phyloP scores from a whole-genome alignment of 2,888 invertebrate genomes.

The Cosmia pyralina region DNA sequence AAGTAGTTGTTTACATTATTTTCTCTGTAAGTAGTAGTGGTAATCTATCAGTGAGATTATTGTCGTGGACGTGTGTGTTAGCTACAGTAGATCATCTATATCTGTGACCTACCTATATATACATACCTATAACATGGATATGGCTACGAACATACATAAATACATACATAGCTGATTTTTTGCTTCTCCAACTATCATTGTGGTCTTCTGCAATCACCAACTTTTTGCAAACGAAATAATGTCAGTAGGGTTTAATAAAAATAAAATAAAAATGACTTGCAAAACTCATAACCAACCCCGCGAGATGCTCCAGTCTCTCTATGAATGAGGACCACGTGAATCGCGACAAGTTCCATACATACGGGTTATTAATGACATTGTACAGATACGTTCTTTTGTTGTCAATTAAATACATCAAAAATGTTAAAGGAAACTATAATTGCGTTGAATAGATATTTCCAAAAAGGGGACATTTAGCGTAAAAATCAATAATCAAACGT shows the following conservation, averaged over 20 bases:
- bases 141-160: background rate
- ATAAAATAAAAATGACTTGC: constrained; percentile 71
- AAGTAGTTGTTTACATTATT: constrained; percentile 19
- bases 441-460: constrained; percentile 84
- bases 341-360: constrained; percentile 86
- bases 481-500: constrained; percentile 90
- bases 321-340: constrained; percentile 69
- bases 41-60: background rate
- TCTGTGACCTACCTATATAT: background rate
- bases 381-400: constrained; percentile 81
- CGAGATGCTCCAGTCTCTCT: constrained; percentile 45
- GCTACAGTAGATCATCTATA: background rate
- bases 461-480: constrained; percentile 89
- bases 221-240: constrained; percentile 18
- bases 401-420: constrained; percentile 82
- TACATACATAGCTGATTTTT: background rate
- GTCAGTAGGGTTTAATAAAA: constrained; percentile 38
- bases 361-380: constrained; percentile 88
- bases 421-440: constrained; percentile 86
- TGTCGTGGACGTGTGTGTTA: background rate
- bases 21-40: constrained; percentile 15
- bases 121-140: too few species aligned
- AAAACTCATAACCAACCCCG: constrained; percentile 49
- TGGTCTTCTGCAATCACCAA: constrained; percentile 7
- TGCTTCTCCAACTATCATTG: background rate